Percentiles rank a stretch among this genome's conserved stretches.
phyloP scores from a whole-genome alignment of 2,797 vertebrate genomes.

The Toxotes lorentzi region DNA sequence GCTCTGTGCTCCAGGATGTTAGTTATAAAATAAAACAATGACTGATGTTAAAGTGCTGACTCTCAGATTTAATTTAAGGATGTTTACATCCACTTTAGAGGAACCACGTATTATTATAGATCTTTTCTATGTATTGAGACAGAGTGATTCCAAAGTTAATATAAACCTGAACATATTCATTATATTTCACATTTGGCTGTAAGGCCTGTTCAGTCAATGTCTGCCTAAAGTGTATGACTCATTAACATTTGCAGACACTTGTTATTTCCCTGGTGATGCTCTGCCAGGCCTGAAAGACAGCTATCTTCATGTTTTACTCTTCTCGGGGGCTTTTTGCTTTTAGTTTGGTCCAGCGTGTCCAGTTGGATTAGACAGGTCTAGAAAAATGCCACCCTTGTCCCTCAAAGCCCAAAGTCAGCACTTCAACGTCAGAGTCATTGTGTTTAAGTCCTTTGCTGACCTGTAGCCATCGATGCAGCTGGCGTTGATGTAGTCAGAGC shows the following conservation, averaged over 20 bases:
- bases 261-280: slow-evolving; percentile 12
- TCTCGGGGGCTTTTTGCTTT: neutral
- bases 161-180: slow-evolving; percentile 11
- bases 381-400: slow-evolving; percentile 14
- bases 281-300: slow-evolving; percentile 11
- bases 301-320: neutral
- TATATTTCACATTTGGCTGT: slow-evolving; percentile 24
- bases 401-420: slow-evolving; percentile 28
- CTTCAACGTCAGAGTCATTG: neutral
- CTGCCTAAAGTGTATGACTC: slow-evolving; percentile 27
- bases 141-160: slow-evolving; percentile 26
- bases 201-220: slow-evolving; percentile 19
- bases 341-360: neutral
- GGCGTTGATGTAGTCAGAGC: slow-evolving; percentile 99
- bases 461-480: slow-evolving; percentile 99
- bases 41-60: slow-evolving; percentile 1
- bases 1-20: neutral
- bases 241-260: slow-evolving; percentile 34
- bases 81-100: slow-evolving; percentile 35
- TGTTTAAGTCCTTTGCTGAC: slow-evolving; percentile 77
- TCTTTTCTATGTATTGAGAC: slow-evolving; percentile 13
- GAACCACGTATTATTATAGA: neutral
- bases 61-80: slow-evolving; percentile 27
- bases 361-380: neutral
- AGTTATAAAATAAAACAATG: slow-evolving; percentile 27